These are phyloP conservation scores for Beris chalybata DNA, from an alignment of 2,888 invertebrate species.

Conservation along the genomic window DNA sequence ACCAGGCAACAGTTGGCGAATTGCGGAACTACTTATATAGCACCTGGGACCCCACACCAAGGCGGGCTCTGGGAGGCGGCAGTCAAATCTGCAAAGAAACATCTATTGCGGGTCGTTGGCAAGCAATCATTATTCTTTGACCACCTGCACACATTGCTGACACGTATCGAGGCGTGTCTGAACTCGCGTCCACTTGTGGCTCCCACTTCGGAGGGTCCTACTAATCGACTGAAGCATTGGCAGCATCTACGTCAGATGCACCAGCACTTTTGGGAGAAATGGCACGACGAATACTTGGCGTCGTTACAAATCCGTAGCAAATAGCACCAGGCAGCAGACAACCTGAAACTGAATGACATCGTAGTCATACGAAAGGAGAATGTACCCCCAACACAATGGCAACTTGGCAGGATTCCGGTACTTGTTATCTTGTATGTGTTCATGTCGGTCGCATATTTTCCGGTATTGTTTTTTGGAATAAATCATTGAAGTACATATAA, in stretches of 20 bases:
- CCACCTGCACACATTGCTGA: constrained; percentile 42
- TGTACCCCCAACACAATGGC: constrained; percentile 42
- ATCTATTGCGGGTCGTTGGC: constrained; percentile 42
- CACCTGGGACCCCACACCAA: constrained; percentile 45
- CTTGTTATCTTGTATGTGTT: no score
- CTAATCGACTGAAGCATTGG: constrained; percentile 41
- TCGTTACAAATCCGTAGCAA: constrained; percentile 28
- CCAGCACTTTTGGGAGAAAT: constrained; percentile 35
- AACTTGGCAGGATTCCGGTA: constrained; percentile 41
- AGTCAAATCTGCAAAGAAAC: constrained; percentile 45
- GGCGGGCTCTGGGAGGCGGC: constrained; percentile 36
- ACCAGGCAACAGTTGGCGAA: neutral
- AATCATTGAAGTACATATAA: no score
- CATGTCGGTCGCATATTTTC: no score
- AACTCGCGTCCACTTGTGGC: constrained; percentile 44
- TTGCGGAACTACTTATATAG: constrained; percentile 40
- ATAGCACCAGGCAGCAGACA: constrained; percentile 24
- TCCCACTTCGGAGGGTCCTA: constrained; percentile 35
- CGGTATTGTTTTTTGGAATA: no score
- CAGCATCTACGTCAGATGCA: constrained; percentile 38
- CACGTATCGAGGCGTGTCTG: constrained; percentile 43
- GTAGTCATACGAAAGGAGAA: constrained; percentile 44
- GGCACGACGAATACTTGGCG: constrained; percentile 30
- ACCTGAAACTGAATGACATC: constrained; percentile 36
- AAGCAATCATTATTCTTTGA: constrained; percentile 27